A percentile compares a stretch with the other conserved stretches of the same genome.
Evolutionary conservation across 2,888 invertebrate species (phyloP).

Genomic region (Acanthosepion pharaonis): DNA sequence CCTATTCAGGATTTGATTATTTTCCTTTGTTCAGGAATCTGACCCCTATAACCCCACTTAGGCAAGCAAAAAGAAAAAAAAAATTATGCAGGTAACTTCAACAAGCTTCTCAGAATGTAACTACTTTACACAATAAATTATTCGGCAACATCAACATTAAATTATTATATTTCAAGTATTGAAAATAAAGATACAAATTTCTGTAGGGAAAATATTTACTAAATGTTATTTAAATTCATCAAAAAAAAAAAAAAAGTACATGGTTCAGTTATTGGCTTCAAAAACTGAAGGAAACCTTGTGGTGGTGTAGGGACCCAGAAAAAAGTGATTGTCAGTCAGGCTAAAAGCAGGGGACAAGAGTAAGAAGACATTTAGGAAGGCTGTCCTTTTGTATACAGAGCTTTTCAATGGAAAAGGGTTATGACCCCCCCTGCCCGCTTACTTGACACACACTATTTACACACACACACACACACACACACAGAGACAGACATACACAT

Average conservation of each 20-base stretch:
- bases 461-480: too few relatives aligned
- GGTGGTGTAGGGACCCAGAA: not conserved
- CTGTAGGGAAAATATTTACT: not conserved
- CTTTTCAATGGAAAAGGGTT: not conserved
- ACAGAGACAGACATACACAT: too few relatives aligned
- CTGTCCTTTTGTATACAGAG: not conserved
- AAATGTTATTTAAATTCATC: not conserved
- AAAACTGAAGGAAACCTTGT: not conserved
- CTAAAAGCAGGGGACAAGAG: not conserved
- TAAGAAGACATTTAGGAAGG: not conserved
- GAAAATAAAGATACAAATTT: not conserved
- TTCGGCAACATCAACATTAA: too few relatives aligned
- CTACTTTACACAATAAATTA: too few relatives aligned
- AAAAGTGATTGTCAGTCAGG: not conserved
- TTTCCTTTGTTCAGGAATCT: not conserved
- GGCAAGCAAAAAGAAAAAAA: too few relatives aligned
- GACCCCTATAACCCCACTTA: too few relatives aligned
- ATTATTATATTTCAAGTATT: too few relatives aligned
- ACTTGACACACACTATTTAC: not conserved
- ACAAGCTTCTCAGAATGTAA: too few relatives aligned
- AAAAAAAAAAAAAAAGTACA: not conserved
- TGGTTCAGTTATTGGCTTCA: not conserved
- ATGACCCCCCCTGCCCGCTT: not conserved
- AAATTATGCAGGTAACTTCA: too few relatives aligned
- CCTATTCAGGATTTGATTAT: too few relatives aligned